Base-by-base conservation (phyloP, 2,797 vertebrate genomes). In the Acrossocheilus fasciatus region DNA sequence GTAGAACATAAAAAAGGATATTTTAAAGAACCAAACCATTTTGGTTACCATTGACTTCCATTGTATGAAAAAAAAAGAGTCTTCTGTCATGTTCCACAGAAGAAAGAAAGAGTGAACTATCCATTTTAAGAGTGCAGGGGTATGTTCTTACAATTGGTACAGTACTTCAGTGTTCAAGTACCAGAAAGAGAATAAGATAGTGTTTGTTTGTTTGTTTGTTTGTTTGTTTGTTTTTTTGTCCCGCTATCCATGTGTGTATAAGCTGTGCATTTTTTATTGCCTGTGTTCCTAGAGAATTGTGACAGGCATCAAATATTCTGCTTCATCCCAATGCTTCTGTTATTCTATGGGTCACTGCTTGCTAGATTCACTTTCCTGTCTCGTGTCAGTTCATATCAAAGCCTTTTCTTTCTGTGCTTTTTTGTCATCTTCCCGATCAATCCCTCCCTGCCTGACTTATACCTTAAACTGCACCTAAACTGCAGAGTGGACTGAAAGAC, bases 261-360 rank as follows among this genome's bases (percentile, higher is more conserved):
- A 78, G 20, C 23, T 43, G 6, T 62, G 39, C 23, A 30, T 5
- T 79, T 45, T 79, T 45, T 79, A 6, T 62, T 43, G n/a, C 3
- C 76, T 41, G 18, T 9, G 74, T 76, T 76, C 20, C 52, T 30
- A 20, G 57, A 18, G 14, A 20, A 45, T 64, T 64, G n/a, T 20
- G 41, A 43, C 41, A 41, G 23, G 23, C 76, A 66, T 80, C 39
- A 34, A 45, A 80, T 30, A 26, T 23, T 45, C 2, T 80, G 15
- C 15, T 30, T 41, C 77, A 80, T 45, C 57, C 4, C 15, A 1
- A 12, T 30, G 39, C 57, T 17, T 43, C 8, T 20, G 39, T 39
- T 23, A 20, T 80, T 45, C 41, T 66, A 62, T 47, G 78, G 59
- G 59, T 66, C 57, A 80, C n/a, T 47, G 57, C 41, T 30, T 80